These are phyloP conservation scores for Microtus oregoni DNA, from an alignment of 2,113 vertebrate genomes.

Conservation along the genomic window DNA sequence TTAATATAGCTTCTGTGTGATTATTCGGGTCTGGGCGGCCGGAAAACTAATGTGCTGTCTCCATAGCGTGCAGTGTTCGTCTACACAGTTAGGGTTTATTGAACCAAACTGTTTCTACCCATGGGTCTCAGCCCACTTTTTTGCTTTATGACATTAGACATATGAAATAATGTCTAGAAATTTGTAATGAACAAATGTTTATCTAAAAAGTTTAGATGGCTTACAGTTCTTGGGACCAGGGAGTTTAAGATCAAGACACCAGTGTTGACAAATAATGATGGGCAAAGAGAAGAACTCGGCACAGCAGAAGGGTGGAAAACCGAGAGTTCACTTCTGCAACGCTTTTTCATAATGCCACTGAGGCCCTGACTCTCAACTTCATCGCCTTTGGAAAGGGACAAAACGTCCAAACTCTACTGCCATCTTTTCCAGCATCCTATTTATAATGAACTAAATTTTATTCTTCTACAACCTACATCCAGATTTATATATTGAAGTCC, in stretches of 20 bases:
- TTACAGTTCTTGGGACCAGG: background rate
- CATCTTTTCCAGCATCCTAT: background rate
- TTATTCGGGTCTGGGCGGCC: no score
- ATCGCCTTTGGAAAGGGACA: background rate
- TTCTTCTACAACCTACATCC: background rate
- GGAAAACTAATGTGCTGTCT: no score
- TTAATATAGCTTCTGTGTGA: no score
- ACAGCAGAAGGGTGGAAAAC: background rate
- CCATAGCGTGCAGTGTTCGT: accelerated
- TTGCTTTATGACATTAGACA: background rate
- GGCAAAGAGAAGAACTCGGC: background rate
- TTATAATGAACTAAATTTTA: background rate
- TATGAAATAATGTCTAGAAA: background rate
- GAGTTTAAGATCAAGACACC: background rate
- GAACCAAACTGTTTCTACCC: background rate
- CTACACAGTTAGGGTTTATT: background rate
- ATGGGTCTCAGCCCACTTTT: background rate
- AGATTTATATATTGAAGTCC: background rate
- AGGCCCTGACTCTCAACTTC: background rate
- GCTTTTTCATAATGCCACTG: background rate
- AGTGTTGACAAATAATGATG: background rate
- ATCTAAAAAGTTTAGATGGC: background rate
- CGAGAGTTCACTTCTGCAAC: background rate
- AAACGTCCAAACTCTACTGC: background rate
- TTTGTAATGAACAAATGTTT: background rate